These are phyloP conservation scores for Ophiothrix spiculata DNA, from an alignment of 35 echinoderm and acorn worm species.

Conservation along the genomic window DNA sequence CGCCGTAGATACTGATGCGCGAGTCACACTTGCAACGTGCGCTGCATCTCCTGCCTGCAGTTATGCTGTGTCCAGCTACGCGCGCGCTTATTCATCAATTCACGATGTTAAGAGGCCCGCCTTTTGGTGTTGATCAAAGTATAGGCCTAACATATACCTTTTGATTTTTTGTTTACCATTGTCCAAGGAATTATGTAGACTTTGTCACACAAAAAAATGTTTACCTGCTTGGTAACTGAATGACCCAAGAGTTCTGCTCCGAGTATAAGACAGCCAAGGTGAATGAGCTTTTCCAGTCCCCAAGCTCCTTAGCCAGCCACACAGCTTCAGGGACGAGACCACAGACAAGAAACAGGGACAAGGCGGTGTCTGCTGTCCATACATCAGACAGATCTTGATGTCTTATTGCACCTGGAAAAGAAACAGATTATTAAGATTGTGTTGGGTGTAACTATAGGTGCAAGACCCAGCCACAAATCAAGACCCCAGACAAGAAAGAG, in stretches of 20 bases:
- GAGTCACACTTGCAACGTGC: too few species aligned
- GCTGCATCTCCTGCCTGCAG: too few species aligned
- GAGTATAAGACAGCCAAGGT: constrained; percentile 60
- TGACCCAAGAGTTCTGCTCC: constrained; percentile 11
- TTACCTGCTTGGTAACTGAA: background rate
- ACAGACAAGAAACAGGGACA: constrained; percentile 67
- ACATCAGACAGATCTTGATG: constrained; percentile 74
- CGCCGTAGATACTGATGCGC: too few species aligned
- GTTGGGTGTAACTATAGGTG: background rate
- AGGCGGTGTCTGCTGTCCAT: constrained; percentile 75
- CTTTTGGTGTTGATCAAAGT: too few species aligned
- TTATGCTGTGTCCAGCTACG: too few species aligned
- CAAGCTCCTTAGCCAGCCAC: constrained; percentile 84
- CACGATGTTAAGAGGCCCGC: too few species aligned
- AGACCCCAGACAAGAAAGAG: background rate
- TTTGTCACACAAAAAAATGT: background rate
- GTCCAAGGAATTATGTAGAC: background rate
- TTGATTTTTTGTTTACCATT: too few species aligned
- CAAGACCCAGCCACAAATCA: background rate
- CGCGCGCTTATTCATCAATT: too few species aligned
- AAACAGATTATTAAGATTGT: constrained; percentile 41
- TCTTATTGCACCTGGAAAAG: constrained; percentile 32
- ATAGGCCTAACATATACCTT: too few species aligned
- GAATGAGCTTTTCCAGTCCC: constrained; percentile 87
- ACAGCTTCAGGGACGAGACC: constrained; percentile 85